These are phyloP conservation scores for Catagonus wagneri DNA, from an alignment of 2,113 vertebrate genomes.

Conservation along the genomic window DNA sequence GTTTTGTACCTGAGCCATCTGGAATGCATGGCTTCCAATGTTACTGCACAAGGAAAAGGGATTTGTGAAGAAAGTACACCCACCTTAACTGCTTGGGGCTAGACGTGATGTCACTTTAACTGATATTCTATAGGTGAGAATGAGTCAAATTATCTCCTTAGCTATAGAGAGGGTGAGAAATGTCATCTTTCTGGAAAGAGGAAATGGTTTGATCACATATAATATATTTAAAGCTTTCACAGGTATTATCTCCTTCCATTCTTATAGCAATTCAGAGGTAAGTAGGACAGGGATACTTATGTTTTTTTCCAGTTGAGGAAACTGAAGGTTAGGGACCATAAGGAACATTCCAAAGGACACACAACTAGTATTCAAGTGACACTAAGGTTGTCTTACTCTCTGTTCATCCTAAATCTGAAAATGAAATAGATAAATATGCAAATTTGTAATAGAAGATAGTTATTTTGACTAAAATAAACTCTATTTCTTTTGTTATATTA, in stretches of 20 bases:
- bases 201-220: not conserved
- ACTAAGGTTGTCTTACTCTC: not conserved
- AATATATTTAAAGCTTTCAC: not conserved
- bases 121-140: not conserved
- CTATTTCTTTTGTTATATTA: not conserved
- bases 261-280: not conserved
- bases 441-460: constrained; percentile 4
- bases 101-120: not conserved
- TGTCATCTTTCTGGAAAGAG: not conserved
- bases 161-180: not conserved
- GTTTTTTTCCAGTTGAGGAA: not conserved
- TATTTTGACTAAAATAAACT: constrained; percentile 26
- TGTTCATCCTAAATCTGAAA: not conserved
- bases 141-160: not conserved
- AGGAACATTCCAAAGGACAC: not conserved
- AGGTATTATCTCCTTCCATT: not conserved
- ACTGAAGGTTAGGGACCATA: not conserved
- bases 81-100: not conserved
- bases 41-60: not conserved
- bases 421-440: not conserved
- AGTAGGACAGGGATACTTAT: not conserved
- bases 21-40: not conserved
- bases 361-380: not conserved
- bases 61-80: not conserved
- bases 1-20: not conserved